Evolutionary conservation across 2,888 invertebrate genomes (phyloP), one percentile per base, ranked within the genome.

Genomic region (Ornithoptera priamus): DNA sequence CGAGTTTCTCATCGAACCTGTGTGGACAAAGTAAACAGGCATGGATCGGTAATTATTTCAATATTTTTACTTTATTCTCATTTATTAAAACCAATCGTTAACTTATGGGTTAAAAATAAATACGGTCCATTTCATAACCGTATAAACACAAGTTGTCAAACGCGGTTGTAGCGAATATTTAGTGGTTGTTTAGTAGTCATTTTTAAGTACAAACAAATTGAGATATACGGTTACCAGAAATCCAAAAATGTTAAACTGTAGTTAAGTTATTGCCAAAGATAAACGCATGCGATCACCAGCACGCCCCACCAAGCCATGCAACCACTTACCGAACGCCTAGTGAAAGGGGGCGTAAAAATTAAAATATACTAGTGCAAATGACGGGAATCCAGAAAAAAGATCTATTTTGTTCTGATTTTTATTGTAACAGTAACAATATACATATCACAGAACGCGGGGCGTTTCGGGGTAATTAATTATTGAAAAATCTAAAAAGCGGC

Each of bases 1-100:
- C 84, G 94, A 94, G 87, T 93, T 94, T 94, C 93, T 94, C 94
- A 94, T 94, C 89, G 93, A 93, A 89, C 93, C 92, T 92, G 92
- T 87, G 85, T 86, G 90, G 90, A 91, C 90, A 92, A 82, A 92
- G 87, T 89, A 90, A 90, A 92, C 81, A 87, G 86, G 86, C 81
- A 81, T 85, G 82, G 79, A 79, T 87, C 87, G 86, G 85, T 89
- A 83, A 84, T 79, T 80, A 80, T 80, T 82, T 79, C 77, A 78
- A 76, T 74, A 78, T 78, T 80, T 57, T 62, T 62, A 53, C 7
- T 66, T 65, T 57, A 80, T 70, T 76, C 78, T 77, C 20, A 57
- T 64, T 39, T 22, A 62, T 30, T n/a, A 24, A 7, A n/a, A 22
- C 57, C n/a, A 5, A 5, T 53, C 5, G 6, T 53, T 5, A 53